These are phyloP conservation scores for Blastobasis adustella DNA, from an alignment of 2,888 invertebrate genomes.

Conservation along the genomic window DNA sequence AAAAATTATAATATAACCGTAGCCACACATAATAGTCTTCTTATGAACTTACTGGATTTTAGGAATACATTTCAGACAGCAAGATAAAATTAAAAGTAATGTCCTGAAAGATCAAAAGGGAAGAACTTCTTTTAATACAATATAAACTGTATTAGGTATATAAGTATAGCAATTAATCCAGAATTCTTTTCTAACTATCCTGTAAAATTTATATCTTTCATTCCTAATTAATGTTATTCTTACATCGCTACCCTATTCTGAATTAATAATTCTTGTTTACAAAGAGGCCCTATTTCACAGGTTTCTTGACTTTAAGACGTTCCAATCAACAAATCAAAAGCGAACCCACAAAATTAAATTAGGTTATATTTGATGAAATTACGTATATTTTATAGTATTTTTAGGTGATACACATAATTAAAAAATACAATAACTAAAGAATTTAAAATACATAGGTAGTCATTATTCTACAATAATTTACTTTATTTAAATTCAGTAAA, in stretches of 20 bases:
- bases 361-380: background rate
- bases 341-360: background rate
- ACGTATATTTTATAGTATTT: background rate
- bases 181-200: slow-evolving; percentile 55
- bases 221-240: slow-evolving; percentile 29
- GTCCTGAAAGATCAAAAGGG: slow-evolving; percentile 25
- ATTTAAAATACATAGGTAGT: too few species aligned
- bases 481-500: too few species aligned
- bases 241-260: slow-evolving; percentile 31
- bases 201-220: slow-evolving; percentile 47
- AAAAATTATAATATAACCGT: background rate
- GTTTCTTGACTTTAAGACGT: slow-evolving; percentile 7
- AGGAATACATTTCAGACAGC: slow-evolving; percentile 13
- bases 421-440: too few species aligned
- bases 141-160: slow-evolving; percentile 12
- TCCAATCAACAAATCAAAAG: slow-evolving; percentile 5
- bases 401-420: too few species aligned
- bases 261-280: slow-evolving; percentile 25
- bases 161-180: slow-evolving; percentile 33
- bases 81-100: slow-evolving; percentile 14
- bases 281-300: slow-evolving; percentile 18
- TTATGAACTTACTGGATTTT: slow-evolving; percentile 5
- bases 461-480: too few species aligned
- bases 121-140: slow-evolving; percentile 33
- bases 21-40: slow-evolving; percentile 1